Evolutionary conservation across 1,140 invertebrate species (phyloP).

Genomic region (Mycetomoellerius zeteki): DNA sequence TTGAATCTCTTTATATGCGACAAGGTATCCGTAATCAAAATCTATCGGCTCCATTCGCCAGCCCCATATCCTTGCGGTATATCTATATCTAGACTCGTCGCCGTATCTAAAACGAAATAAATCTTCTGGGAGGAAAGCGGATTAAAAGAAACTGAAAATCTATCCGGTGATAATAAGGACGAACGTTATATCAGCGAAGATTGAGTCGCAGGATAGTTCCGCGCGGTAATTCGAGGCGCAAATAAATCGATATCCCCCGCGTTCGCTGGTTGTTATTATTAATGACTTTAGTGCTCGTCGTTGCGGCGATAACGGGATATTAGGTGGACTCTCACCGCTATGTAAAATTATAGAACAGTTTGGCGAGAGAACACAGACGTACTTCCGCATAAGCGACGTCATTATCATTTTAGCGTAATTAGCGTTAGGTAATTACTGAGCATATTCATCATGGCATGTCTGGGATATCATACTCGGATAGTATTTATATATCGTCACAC

Average conservation of each 20-base stretch:
- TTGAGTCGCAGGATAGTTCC: constrained; percentile 38
- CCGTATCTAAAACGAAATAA: constrained; percentile 57
- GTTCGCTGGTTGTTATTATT: constrained; percentile 64
- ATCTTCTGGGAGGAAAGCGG: constrained; percentile 48
- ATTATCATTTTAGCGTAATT: constrained; percentile 78
- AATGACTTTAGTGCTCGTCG: constrained; percentile 62
- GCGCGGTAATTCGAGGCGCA: constrained; percentile 48
- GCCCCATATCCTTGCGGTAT: constrained; percentile 43
- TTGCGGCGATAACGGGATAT: constrained; percentile 56
- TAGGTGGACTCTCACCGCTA: constrained; percentile 2
- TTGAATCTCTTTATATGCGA: constrained; percentile 47
- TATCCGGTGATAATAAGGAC: constrained; percentile 52
- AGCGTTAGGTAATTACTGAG: constrained; percentile 74
- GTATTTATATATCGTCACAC: constrained; percentile 71
- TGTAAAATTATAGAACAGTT: constrained; percentile 75
- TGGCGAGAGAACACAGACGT: constrained; percentile 65
- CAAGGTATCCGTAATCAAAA: constrained; percentile 59
- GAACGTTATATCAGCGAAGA: constrained; percentile 42
- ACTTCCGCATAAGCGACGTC: constrained; percentile 61
- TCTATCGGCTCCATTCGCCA: constrained; percentile 53
- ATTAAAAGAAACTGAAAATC: constrained; percentile 64
- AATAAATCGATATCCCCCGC: constrained; percentile 57
- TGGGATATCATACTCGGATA: constrained; percentile 45
- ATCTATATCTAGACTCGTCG: constrained; percentile 31
- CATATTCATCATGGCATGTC: constrained; percentile 69